phyloP scores from a whole-genome alignment of 2,888 invertebrate species.

The Caenorhabditis angaria region DNA sequence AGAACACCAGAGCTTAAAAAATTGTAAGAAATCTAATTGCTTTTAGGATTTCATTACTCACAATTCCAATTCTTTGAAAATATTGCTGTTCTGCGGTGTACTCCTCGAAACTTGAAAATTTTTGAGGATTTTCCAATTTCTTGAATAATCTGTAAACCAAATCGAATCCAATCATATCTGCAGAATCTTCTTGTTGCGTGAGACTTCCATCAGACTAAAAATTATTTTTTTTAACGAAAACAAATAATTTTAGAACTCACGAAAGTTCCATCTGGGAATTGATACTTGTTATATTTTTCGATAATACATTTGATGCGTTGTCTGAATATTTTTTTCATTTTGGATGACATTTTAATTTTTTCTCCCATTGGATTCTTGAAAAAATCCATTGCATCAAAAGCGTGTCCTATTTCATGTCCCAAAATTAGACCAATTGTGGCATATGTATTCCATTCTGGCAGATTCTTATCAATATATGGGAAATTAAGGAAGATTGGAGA shows the following conservation, averaged over 20 bases:
- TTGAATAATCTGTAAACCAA: constrained; percentile 11
- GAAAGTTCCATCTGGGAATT: not conserved
- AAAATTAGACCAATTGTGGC: constrained; percentile 5
- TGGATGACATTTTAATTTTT: not conserved
- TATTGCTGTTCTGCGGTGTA: constrained; percentile 9
- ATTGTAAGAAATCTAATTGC: not conserved
- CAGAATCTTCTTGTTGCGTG: constrained; percentile 5
- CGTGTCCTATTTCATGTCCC: constrained; percentile 29
- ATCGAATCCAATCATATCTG: constrained; percentile 13
- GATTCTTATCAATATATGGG: constrained; percentile 12
- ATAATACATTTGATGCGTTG: not conserved
- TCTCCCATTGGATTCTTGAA: too few relatives aligned
- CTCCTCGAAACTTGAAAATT: constrained; percentile 9
- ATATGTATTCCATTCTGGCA: constrained; percentile 10
- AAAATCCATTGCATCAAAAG: constrained; percentile 16
- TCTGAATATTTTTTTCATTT: not conserved
- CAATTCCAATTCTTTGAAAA: constrained; percentile 19
- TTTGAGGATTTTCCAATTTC: not conserved
- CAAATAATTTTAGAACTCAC: too few relatives aligned
- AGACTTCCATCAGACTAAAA: constrained; percentile 25
- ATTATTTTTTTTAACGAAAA: too few relatives aligned
- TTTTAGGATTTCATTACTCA: not conserved
- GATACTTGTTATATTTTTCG: not conserved
- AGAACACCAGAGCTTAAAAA: not conserved
- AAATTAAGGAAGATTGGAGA: not conserved